Percentiles rank a stretch among this genome's conserved stretches.
Evolutionary conservation across 2,113 vertebrate species (phyloP).

Genomic region (Ophthalmolycus amberensis): DNA sequence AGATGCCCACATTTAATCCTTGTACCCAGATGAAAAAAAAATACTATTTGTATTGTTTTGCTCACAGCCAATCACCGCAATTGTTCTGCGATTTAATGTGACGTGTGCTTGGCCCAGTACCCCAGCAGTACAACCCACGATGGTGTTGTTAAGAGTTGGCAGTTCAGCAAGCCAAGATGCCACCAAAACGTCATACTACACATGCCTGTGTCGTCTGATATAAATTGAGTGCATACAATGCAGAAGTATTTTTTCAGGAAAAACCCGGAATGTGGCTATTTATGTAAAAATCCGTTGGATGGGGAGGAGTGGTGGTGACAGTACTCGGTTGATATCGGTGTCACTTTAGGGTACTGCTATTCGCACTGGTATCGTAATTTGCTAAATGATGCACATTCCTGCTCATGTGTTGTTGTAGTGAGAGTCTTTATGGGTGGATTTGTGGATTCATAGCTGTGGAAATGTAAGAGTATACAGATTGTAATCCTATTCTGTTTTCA

Average conservation of each 20-base stretch:
- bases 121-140: neutral
- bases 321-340: neutral
- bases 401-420: neutral
- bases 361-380: neutral
- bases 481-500: slow-evolving; percentile 17
- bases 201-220: neutral
- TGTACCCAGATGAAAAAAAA: neutral
- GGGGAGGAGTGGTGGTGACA: neutral
- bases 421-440: neutral
- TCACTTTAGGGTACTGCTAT: neutral
- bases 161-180: neutral
- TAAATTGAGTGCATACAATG: neutral
- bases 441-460: slow-evolving; percentile 13
- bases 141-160: no score
- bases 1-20: neutral
- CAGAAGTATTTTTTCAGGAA: neutral
- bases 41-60: neutral
- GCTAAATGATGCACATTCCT: neutral
- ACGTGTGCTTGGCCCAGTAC: neutral
- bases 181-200: neutral
- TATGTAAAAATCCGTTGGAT: neutral
- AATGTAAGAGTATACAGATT: slow-evolving; percentile 1
- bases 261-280: neutral
- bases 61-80: neutral
- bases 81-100: neutral